phyloP scores from a whole-genome alignment of 2,888 invertebrate genomes.

The Acronicta aceris region DNA sequence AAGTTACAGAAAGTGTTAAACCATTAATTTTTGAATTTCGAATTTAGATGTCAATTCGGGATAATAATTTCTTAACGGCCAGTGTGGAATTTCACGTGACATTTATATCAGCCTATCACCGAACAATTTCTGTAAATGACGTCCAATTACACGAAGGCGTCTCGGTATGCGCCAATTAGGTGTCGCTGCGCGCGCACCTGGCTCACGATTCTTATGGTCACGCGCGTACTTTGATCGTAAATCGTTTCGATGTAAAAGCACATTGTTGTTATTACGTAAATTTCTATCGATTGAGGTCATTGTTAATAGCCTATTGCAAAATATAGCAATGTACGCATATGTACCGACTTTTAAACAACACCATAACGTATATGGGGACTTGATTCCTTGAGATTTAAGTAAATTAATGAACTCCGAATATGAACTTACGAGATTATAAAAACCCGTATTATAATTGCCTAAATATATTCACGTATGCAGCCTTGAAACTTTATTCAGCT shows the following conservation, averaged over 20 bases:
- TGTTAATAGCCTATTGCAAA: conserved; percentile 51
- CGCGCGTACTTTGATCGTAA: conserved; percentile 77
- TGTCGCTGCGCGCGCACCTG: conserved; percentile 81
- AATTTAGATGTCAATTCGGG: conserved; percentile 21
- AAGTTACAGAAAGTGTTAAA: conserved; percentile 5
- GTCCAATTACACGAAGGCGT: conserved; percentile 84
- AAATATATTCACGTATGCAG: conserved; percentile 6
- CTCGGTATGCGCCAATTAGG: conserved; percentile 84
- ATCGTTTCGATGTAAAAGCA: conserved; percentile 70
- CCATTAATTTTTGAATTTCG: conserved; percentile 5
- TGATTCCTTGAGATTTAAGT: conserved; percentile 30
- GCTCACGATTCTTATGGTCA: conserved; percentile 82
- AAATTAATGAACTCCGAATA: conserved; percentile 43
- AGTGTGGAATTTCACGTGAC: conserved; percentile 66
- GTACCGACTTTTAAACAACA: conserved; percentile 18
- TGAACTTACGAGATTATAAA: conserved; percentile 18
- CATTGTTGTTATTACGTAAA: conserved; percentile 66
- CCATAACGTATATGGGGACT: conserved; percentile 26
- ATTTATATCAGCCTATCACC: conserved; percentile 79
- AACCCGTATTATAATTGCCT: conserved; percentile 38
- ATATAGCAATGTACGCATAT: conserved; percentile 33
- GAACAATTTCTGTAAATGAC: conserved; percentile 81
- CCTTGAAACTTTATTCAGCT: conserved; percentile 18
- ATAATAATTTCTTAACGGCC: conserved; percentile 47
- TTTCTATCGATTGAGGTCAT: conserved; percentile 64